Base-by-base conservation (phyloP, 2,113 vertebrate genomes). In the Anthoscopus minutus region DNA sequence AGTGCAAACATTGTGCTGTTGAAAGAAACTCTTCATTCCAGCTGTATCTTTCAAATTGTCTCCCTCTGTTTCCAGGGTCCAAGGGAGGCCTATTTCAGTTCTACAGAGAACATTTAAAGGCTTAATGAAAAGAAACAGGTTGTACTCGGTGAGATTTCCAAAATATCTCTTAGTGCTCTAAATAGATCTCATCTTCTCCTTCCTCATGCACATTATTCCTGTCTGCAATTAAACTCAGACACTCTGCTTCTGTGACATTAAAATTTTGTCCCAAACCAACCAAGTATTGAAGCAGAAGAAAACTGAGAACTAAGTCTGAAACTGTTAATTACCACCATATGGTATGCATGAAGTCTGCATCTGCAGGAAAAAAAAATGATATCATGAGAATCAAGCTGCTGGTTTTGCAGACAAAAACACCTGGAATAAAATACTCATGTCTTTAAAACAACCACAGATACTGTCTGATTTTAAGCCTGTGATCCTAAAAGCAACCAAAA, bases 241-340 rank as follows among this genome's bases (percentile, higher is more conserved):
- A 78, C 44, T 57, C 35, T 23, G 42, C 35, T 91, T 71, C 85
- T 54, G 71, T 95, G 81, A 95, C 82, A 94, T 89, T 81, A 94
- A 89, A 84, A 51, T 94, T 95, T 84, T 48, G 89, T 50, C 56
- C 35, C 67, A 88, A 86, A 86, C 88, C 50, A 78, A 91, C 72
- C 23, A 95, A 72, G 50, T 94, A 80, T 45, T 1, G 23, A 92
- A 95, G 69, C 35, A 95, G 86, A 42, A 61, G 92, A 92, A 93
- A 97, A 96, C 64, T 78, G 79, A 81, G 77, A 92, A 86, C 54
- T 80, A 88, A 89, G 84, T 81, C 87, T 92, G 90, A 94, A 96
- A 94, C 92, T 95, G 92, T 90, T 95, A 92, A 94, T 89, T 95
- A 92, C 66, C 87, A 89, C 94, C 93, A 96, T 94, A 95, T 96